These are phyloP conservation scores for Rhinoraja longicauda DNA, from an alignment of 2,797 vertebrate species.

Conservation along the genomic window DNA sequence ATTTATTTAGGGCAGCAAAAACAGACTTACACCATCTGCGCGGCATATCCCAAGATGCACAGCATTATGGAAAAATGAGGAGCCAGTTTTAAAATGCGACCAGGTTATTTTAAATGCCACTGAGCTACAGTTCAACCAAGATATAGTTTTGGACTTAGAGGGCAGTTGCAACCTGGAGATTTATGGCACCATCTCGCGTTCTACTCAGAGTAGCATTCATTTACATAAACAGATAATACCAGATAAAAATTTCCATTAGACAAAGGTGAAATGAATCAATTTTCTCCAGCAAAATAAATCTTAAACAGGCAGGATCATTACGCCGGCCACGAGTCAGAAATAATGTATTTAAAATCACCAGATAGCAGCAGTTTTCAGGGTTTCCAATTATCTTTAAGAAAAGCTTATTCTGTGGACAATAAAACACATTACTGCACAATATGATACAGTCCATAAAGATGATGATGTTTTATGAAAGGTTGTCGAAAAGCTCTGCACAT, in stretches of 20 bases:
- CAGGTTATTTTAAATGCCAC: constrained; percentile 33
- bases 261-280: constrained; percentile 99
- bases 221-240: constrained; percentile 99
- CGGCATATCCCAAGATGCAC: constrained; percentile 27
- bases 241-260: constrained; percentile 99
- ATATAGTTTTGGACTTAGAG: constrained; percentile 34
- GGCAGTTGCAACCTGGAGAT: constrained; percentile 69
- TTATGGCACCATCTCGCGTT: constrained; percentile 82
- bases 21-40: constrained; percentile 37
- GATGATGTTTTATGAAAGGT: constrained; percentile 98
- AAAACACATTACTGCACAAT: constrained; percentile 99
- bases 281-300: constrained; percentile 99
- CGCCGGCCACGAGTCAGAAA: constrained; percentile 93
- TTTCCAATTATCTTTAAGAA: constrained; percentile 99
- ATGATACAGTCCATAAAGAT: constrained; percentile 99
- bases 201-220: constrained; percentile 83
- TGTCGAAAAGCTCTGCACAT: constrained; percentile 98
- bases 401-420: constrained; percentile 99
- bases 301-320: constrained; percentile 98
- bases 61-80: constrained; percentile 32
- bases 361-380: constrained; percentile 92
- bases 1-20: constrained; percentile 44
- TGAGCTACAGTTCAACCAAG: constrained; percentile 17
- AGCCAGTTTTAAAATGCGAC: constrained; percentile 36
- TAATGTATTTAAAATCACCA: constrained; percentile 94